Base-by-base conservation (phyloP, 2,888 invertebrate species). In the Scelioninae gen. 2 region DNA sequence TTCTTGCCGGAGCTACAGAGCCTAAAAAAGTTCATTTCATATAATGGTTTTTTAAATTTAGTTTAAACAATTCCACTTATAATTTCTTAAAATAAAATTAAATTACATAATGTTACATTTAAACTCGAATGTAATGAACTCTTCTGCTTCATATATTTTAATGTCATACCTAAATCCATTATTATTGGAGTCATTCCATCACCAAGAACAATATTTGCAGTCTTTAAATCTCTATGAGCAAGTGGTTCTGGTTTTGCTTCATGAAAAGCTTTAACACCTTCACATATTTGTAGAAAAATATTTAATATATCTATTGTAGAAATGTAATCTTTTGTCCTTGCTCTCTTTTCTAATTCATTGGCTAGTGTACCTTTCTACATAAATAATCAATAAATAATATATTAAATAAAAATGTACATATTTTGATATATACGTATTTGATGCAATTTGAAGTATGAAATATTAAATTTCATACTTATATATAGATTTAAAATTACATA, bases 211-310 rank as follows among this genome's bases (percentile, higher is more conserved):
- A 96, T 90, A 86, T 96, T 96, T 11, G 92, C 93, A 57, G 95
- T 94, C 87, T 96, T 96, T 35, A 96, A 84, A 86, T 96, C 96
- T 80, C 96, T 89, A 83, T 95, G 95, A 35, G 94, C 94, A 77
- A 94, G 87, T 15, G 94, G 91, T 67, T 91, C 89, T 0, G 94
- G 94, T 80, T 90, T 90, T 18, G 90, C 88, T 79, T 91, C 90
- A 81, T 95, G 95, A 81, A 95, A 89, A 48, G 91, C 91, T 83
- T 90, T 90, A 0, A 95, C 87, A 0, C 92, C 95, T 79, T 92
- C 91, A 83, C 94, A 94, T 50, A 95, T 90, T 55, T 91, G 92
- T 58, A 88, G 81, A 83, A 95, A 94, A 76, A 94, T 88, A 75
- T 90, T 87, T 78, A 94, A 86, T 52, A 94, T 87, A 77, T 93